Conservation (phyloP, 2,888 invertebrate species). For the Phortica okadai region DNA sequence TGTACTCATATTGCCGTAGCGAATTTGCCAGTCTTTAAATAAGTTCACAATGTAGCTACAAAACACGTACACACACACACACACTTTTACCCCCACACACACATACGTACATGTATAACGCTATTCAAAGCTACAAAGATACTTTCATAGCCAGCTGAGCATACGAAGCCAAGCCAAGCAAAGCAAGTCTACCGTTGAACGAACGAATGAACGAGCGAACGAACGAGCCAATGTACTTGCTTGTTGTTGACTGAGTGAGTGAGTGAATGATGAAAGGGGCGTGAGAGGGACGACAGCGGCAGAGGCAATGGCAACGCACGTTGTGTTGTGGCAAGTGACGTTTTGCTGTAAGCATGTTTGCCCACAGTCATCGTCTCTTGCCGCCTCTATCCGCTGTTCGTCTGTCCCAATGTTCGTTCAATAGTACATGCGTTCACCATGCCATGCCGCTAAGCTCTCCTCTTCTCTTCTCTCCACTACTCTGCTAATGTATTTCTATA, state of each 20-base stretch:
- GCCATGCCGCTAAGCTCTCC: no score
- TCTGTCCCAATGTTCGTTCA: not conserved
- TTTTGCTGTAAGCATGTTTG: slow-evolving; percentile 23
- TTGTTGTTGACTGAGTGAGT: slow-evolving; percentile 27
- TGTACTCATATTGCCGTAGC: not conserved
- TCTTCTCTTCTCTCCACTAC: not conserved
- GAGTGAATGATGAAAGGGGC: slow-evolving; percentile 38
- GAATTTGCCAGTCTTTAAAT: not conserved
- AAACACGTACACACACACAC: not conserved
- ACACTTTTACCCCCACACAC: not conserved
- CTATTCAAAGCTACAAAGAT: not conserved
- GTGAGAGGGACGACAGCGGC: slow-evolving; percentile 16
- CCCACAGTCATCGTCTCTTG: not conserved
- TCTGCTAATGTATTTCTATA: not conserved
- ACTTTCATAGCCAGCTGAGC: slow-evolving; percentile 1
- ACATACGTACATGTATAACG: not conserved
- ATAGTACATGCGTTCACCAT: not conserved
- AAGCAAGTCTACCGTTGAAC: not conserved
- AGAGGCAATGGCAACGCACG: not conserved
- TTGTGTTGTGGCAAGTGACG: slow-evolving; percentile 18
- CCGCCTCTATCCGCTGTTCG: not conserved
- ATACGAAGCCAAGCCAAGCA: not conserved
- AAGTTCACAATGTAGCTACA: not conserved
- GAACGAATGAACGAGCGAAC: not conserved
- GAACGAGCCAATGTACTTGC: slow-evolving; percentile 12